Conservation (phyloP, 2,888 invertebrate genomes). For the Polydrusus tereticollis region DNA sequence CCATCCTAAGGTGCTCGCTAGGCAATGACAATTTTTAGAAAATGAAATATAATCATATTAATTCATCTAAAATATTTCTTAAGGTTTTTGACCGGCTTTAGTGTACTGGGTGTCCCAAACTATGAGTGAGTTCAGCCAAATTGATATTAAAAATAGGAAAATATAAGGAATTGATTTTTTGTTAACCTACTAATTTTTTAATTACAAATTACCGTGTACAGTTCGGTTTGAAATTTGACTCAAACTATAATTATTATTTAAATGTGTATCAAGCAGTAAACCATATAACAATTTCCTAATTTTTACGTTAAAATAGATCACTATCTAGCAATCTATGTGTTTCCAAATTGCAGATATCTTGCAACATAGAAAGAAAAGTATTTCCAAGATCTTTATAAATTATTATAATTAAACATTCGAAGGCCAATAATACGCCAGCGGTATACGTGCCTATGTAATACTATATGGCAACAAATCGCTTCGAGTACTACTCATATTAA, state of each 20-base stretch:
- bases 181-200: background rate
- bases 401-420: constrained; percentile 12
- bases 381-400: constrained; percentile 15
- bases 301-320: background rate
- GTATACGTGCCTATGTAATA: constrained; percentile 12
- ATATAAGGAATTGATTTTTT: background rate
- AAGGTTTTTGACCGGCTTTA: too few species aligned
- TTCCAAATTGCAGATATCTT: constrained; percentile 4
- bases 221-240: background rate
- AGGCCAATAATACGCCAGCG: constrained; percentile 6
- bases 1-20: background rate
- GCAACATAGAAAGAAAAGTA: constrained; percentile 7
- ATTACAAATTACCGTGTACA: background rate
- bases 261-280: background rate
- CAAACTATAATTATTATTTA: background rate
- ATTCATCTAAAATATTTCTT: too few species aligned
- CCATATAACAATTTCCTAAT: background rate
- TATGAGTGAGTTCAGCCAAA: too few species aligned
- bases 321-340: constrained; percentile 12
- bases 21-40: background rate
- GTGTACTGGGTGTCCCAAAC: too few species aligned
- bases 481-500: constrained; percentile 10
- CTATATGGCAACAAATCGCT: constrained; percentile 9
- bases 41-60: too few species aligned
- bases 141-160: too few species aligned